These are phyloP conservation scores for Apteryx owenii DNA, from an alignment of 2,113 vertebrate species.

Conservation along the genomic window DNA sequence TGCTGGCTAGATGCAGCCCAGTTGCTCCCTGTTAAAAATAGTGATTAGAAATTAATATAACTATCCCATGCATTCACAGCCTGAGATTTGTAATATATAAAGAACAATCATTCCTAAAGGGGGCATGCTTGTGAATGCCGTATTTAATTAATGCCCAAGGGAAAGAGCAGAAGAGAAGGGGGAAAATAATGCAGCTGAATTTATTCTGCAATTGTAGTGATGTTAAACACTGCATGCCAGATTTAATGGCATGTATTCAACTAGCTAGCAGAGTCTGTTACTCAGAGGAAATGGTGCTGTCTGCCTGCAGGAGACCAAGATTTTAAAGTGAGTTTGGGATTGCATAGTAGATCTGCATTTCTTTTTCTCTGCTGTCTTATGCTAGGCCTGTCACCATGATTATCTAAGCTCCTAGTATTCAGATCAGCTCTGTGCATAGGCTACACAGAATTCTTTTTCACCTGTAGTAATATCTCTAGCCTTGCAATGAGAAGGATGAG, in stretches of 20 bases:
- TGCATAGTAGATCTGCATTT: not conserved
- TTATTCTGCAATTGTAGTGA: not conserved
- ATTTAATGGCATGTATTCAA: conserved; percentile 15
- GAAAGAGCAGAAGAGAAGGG: not conserved
- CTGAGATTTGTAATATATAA: not conserved
- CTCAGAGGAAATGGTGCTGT: not conserved
- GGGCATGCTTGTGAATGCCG: not conserved
- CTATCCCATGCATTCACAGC: not conserved
- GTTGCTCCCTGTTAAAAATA: conserved; percentile 22
- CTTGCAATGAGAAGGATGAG: not conserved
- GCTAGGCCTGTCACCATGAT: not conserved
- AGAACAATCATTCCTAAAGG: conserved; percentile 16
- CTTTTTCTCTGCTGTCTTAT: not conserved
- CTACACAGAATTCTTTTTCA: not conserved
- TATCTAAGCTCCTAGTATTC: not conserved
- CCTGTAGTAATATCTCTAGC: not conserved
- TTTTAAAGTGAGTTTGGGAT: not conserved
- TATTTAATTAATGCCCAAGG: conserved; percentile 41
- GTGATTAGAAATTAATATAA: conserved; percentile 37
- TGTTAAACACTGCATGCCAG: conserved; percentile 1
- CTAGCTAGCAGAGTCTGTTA: not conserved
- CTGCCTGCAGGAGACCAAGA: not conserved
- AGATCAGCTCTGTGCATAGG: not conserved
- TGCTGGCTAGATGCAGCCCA: not conserved
- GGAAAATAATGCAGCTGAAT: not conserved